Evolutionary conservation across 2,888 invertebrate genomes (phyloP).

Genomic region (Eristalis intricaria): DNA sequence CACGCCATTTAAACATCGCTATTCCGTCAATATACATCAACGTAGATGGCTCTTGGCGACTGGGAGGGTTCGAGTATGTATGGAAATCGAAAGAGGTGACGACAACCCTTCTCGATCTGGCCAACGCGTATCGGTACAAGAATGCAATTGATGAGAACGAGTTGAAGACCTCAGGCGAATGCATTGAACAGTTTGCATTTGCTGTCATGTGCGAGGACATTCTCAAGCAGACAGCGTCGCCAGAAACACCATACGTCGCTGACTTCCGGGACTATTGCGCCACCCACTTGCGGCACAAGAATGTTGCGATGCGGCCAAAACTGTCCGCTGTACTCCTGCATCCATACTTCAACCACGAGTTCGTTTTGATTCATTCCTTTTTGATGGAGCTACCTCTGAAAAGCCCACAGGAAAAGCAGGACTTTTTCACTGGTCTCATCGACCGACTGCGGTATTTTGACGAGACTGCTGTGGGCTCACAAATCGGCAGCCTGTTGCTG

Average conservation of each 20-base stretch:
- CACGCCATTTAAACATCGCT: slow-evolving; percentile 93
- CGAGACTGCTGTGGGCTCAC: slow-evolving; percentile 90
- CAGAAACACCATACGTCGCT: slow-evolving; percentile 86
- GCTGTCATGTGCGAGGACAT: slow-evolving; percentile 89
- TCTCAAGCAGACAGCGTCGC: slow-evolving; percentile 81
- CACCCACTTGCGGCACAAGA: slow-evolving; percentile 86
- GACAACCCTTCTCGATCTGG: slow-evolving; percentile 85
- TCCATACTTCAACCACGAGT: slow-evolving; percentile 92
- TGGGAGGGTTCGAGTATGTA: slow-evolving; percentile 92
- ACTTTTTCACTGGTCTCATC: slow-evolving; percentile 89
- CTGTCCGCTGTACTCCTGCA: slow-evolving; percentile 86
- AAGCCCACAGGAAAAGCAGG: slow-evolving; percentile 87
- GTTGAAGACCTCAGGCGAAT: slow-evolving; percentile 82
- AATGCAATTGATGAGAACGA: slow-evolving; percentile 88
- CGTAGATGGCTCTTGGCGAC: slow-evolving; percentile 92
- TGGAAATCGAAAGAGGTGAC: slow-evolving; percentile 87
- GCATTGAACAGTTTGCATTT: slow-evolving; percentile 90
- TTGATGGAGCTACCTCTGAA: slow-evolving; percentile 91
- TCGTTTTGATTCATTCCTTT: slow-evolving; percentile 91
- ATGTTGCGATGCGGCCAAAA: slow-evolving; percentile 86
- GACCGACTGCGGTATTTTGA: slow-evolving; percentile 87
- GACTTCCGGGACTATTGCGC: slow-evolving; percentile 88
- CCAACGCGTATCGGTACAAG: slow-evolving; percentile 87
- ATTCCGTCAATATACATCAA: slow-evolving; percentile 90
- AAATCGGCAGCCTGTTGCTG: slow-evolving; percentile 89